Evolutionary conservation across 2,888 invertebrate genomes (phyloP).

Genomic region (Zootermopsis nevadensis): DNA sequence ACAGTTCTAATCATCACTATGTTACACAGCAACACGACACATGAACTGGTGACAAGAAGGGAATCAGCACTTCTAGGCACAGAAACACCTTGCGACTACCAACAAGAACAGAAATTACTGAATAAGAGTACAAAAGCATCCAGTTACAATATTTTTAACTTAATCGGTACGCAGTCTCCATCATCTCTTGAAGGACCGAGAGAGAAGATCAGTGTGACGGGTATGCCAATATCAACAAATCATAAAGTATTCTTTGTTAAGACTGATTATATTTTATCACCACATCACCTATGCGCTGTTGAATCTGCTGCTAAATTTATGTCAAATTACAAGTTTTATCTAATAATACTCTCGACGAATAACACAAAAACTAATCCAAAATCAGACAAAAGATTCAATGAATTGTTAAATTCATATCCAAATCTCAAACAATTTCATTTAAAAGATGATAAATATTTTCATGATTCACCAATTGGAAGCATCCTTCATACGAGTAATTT

Average conservation of each 20-base stretch:
- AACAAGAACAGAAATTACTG: background rate
- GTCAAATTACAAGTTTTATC: background rate
- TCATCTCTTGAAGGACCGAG: background rate
- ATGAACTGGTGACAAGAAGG: background rate
- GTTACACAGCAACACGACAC: background rate
- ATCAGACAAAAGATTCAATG: background rate
- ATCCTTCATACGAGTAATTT: background rate
- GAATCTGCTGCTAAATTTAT: conserved; percentile 13
- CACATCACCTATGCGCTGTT: background rate
- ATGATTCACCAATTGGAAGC: background rate
- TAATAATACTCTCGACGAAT: background rate
- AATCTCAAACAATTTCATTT: background rate
- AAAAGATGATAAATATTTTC: background rate
- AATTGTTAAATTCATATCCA: background rate
- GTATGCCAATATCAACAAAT: background rate
- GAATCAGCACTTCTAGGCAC: background rate
- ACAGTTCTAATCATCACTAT: background rate
- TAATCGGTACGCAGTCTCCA: too few species aligned
- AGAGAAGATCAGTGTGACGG: background rate
- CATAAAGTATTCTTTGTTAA: background rate
- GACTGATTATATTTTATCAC: background rate
- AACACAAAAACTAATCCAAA: too few species aligned
- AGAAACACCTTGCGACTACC: conserved; percentile 12
- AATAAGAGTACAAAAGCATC: too few species aligned
- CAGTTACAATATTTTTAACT: too few species aligned